Evolutionary conservation across 2,888 invertebrate species (phyloP).

Genomic region (Sesamia inferens): DNA sequence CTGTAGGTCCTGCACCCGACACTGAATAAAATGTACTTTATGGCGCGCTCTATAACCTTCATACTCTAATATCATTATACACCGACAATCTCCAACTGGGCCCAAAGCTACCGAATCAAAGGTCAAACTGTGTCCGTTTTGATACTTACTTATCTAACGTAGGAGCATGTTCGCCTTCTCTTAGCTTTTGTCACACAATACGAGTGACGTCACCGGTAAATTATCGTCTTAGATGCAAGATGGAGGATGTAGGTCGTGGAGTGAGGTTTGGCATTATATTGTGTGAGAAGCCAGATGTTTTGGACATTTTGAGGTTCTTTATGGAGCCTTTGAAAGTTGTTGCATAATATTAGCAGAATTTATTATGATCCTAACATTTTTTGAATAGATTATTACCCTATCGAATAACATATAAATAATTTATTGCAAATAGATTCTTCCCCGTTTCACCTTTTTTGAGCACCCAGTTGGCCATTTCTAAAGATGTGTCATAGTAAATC

Average conservation of each 20-base stretch:
- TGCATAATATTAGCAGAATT: background rate
- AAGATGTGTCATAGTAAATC: background rate
- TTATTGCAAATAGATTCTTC: background rate
- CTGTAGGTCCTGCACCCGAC: background rate
- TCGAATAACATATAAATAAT: background rate
- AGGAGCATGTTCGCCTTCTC: constrained; percentile 55
- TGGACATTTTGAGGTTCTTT: constrained; percentile 21
- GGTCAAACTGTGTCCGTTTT: constrained; percentile 52
- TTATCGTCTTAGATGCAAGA: constrained; percentile 33
- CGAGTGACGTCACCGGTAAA: constrained; percentile 50
- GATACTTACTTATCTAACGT: constrained; percentile 57
- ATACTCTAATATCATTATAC: constrained; percentile 54
- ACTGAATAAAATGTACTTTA: no score
- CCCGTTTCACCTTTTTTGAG: background rate
- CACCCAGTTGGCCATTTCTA: background rate
- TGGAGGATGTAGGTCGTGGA: constrained; percentile 33
- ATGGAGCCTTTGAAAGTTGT: background rate
- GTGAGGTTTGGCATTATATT: constrained; percentile 42
- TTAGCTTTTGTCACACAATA: constrained; percentile 51
- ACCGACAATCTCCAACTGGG: constrained; percentile 28
- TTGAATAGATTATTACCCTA: background rate
- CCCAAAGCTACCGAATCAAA: constrained; percentile 50
- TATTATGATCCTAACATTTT: background rate
- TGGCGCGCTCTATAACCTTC: constrained; percentile 29
- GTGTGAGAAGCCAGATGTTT: constrained; percentile 43